phyloP scores from a whole-genome alignment of 2,797 vertebrate species.

The Takifugu ocellatus region DNA sequence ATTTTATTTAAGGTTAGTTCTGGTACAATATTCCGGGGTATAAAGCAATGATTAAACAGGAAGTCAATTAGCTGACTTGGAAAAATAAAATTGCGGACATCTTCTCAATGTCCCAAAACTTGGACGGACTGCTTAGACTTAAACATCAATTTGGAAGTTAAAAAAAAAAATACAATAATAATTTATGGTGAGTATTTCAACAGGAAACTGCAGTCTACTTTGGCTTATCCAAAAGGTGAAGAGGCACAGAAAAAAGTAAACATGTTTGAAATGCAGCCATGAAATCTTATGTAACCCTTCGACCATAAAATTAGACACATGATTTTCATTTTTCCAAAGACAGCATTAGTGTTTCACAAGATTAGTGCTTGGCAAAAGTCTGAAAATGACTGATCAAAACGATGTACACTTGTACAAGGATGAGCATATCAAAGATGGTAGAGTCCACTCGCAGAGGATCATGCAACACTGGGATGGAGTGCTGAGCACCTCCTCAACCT shows the following conservation, averaged over 20 bases:
- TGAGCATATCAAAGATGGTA: constrained; percentile 59
- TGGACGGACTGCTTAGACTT: constrained; percentile 68
- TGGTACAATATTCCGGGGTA: constrained; percentile 40
- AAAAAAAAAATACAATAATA: constrained; percentile 25
- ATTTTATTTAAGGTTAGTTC: constrained; percentile 36
- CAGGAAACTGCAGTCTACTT: constrained; percentile 77
- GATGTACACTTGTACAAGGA: constrained; percentile 57
- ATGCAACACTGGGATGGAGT: constrained; percentile 71
- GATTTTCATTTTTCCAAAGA: constrained; percentile 38
- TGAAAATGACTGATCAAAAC: constrained; percentile 46
- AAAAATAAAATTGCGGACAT: constrained; percentile 50
- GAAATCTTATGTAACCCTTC: constrained; percentile 64
- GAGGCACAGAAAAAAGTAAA: constrained; percentile 75
- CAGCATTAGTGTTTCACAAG: constrained; percentile 53
- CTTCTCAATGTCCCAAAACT: constrained; percentile 55
- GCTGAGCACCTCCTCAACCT: constrained; percentile 62
- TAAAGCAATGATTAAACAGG: constrained; percentile 48
- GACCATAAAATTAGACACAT: constrained; percentile 52
- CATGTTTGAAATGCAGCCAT: constrained; percentile 58
- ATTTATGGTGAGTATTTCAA: constrained; percentile 39
- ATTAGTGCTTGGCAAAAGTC: constrained; percentile 52
- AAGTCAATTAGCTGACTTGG: constrained; percentile 44
- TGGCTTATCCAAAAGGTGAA: constrained; percentile 78
- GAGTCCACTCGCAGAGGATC: constrained; percentile 66
- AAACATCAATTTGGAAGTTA: constrained; percentile 60